phyloP scores from a whole-genome alignment of 30 jellyfish, hydroid and myxozoan species.

The Aurelia sp. region DNA sequence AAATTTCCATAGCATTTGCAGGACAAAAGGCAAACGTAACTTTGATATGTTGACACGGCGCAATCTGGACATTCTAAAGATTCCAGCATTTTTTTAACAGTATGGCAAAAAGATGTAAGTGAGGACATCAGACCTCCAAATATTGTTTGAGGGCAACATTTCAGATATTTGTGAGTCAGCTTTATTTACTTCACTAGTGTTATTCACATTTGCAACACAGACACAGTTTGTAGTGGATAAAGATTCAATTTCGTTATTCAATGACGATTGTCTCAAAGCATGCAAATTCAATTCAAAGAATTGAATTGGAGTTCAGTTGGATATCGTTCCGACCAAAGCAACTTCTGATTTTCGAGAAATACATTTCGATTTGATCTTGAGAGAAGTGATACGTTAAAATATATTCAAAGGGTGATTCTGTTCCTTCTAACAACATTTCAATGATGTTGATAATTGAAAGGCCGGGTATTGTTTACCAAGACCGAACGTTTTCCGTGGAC shows the following conservation, averaged over 20 bases:
- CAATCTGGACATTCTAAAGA: constrained; percentile 38
- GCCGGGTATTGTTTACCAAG: constrained; percentile 9
- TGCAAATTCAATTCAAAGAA: no score
- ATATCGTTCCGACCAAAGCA: constrained; percentile 50
- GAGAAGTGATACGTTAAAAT: no score
- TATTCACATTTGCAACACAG: background rate
- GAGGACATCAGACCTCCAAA: constrained; percentile 42
- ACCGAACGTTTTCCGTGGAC: constrained; percentile 13
- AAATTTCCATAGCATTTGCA: constrained; percentile 47
- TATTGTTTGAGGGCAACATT: background rate
- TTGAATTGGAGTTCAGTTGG: constrained; percentile 38
- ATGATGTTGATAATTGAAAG: constrained; percentile 13
- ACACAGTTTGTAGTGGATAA: constrained; percentile 12
- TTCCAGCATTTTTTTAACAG: constrained; percentile 2
- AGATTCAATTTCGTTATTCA: constrained; percentile 20
- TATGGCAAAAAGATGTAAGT: constrained; percentile 42
- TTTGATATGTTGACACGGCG: constrained; percentile 22
- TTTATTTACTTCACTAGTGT: background rate
- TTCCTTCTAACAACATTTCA: background rate
- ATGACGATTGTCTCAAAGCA: constrained; percentile 16
- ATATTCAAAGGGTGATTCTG: no score
- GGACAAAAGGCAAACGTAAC: background rate
- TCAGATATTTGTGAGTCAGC: background rate
- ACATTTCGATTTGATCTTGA: constrained; percentile 15
- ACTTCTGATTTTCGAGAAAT: constrained; percentile 28